A percentile compares a stretch with the other conserved stretches of the same genome.
Conservation (phyloP, 1,140 invertebrate species). For the Sinonovacula constricta region DNA sequence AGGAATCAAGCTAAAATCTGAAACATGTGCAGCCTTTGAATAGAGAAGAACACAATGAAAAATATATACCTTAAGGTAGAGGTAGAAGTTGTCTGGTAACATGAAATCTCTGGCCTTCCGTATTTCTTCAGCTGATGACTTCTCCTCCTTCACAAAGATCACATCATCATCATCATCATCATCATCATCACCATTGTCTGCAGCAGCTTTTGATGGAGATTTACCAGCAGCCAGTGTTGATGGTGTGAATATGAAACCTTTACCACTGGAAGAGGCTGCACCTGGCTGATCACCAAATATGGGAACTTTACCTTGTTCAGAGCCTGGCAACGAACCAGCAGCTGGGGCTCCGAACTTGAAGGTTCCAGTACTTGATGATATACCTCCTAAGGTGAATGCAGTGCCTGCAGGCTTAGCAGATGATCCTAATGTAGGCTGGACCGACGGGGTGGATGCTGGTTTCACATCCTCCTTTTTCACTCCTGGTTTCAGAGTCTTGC, state of each 20-base stretch:
- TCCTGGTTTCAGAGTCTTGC: conserved; percentile 80
- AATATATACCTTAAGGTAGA: conserved; percentile 85
- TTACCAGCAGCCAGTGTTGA: neutral
- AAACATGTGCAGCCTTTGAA: too few relatives aligned
- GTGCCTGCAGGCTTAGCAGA: conserved; percentile 20
- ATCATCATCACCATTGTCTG: neutral
- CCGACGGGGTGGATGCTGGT: conserved; percentile 18
- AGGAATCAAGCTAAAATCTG: too few relatives aligned
- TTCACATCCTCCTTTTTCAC: conserved; percentile 57
- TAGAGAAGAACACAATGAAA: too few relatives aligned
- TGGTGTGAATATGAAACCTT: neutral
- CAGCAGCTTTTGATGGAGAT: neutral
- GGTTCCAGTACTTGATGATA: conserved; percentile 12
- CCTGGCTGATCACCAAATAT: too few relatives aligned
- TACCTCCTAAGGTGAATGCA: conserved; percentile 57
- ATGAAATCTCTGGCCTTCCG: conserved; percentile 83
- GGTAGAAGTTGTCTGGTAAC: conserved; percentile 89
- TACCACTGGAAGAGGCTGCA: neutral
- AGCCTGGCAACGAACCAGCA: conserved; percentile 21
- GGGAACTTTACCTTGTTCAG: too few relatives aligned
- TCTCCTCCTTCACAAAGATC: conserved; percentile 83
- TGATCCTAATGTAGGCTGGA: too few relatives aligned
- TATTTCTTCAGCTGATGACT: conserved; percentile 85
- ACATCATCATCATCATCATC: conserved; percentile 81
- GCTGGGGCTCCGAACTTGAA: conserved; percentile 32